Percentiles rank a stretch among this genome's conserved stretches.
phyloP scores from a whole-genome alignment of 2,113 vertebrate genomes.

The Sciurus niger region DNA sequence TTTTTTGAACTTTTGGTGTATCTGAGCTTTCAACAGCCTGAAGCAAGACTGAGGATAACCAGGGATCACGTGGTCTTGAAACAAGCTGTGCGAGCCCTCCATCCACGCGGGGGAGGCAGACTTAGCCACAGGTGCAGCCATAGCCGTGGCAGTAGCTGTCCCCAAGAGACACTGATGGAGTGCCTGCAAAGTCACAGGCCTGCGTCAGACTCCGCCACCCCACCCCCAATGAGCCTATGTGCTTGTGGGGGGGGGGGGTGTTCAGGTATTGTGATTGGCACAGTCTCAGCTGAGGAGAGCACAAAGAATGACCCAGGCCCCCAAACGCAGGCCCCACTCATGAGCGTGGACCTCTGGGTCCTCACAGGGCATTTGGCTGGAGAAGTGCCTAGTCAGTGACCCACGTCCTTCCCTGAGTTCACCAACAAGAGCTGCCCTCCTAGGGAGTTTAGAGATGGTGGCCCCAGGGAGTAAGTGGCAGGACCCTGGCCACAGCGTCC shows the following conservation, averaged over 20 bases:
- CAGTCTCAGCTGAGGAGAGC: neutral
- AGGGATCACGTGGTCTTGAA: neutral
- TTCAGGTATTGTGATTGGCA: neutral
- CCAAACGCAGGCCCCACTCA: too few species aligned
- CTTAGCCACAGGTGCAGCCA: too few species aligned
- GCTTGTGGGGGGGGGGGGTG: too few species aligned
- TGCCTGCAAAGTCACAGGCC: neutral
- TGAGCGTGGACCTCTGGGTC: too few species aligned
- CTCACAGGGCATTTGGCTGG: neutral
- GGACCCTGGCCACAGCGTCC: accelerated
- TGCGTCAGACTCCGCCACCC: neutral
- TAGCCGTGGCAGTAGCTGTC: neutral
- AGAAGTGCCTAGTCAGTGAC: neutral
- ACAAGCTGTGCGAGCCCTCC: neutral
- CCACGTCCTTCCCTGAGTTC: neutral
- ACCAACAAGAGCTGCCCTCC: neutral
- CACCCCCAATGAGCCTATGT: neutral
- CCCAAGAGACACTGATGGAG: neutral
- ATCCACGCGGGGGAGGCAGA: too few species aligned
- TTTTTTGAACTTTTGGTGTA: neutral
- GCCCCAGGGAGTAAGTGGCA: neutral
- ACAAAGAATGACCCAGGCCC: too few species aligned
- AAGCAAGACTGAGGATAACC: neutral
- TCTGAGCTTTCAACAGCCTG: neutral
- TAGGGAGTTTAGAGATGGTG: neutral